phyloP scores from a whole-genome alignment of 30 jellyfish, hydroid and myxozoan species.

The Aurelia coerulea region DNA sequence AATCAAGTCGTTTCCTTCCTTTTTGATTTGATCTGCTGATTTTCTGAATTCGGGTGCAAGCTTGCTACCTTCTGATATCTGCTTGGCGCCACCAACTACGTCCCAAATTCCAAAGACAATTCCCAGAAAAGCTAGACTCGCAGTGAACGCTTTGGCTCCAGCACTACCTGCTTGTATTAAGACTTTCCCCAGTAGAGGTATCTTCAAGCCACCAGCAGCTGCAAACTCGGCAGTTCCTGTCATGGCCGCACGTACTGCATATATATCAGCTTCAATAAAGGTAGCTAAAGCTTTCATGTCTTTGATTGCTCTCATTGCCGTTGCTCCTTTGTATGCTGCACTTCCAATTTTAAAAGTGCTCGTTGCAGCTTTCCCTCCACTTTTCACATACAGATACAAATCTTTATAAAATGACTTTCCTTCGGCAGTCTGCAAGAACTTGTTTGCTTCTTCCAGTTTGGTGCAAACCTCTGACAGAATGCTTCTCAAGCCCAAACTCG shows the following conservation, averaged over 20 bases:
- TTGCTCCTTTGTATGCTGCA: constrained; percentile 18
- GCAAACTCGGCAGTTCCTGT: constrained; percentile 38
- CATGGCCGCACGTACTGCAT: constrained; percentile 28
- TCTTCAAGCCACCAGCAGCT: constrained; percentile 49
- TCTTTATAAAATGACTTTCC: background rate
- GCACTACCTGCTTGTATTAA: constrained; percentile 18
- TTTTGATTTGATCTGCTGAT: background rate
- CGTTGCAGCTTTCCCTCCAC: background rate
- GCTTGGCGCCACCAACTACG: constrained; percentile 21
- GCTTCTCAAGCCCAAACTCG: constrained; percentile 4
- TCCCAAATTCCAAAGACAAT: constrained; percentile 37
- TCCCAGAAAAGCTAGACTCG: constrained; percentile 9
- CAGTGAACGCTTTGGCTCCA: constrained; percentile 42
- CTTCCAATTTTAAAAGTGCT: background rate
- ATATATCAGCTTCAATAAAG: constrained; percentile 20
- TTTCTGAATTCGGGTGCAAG: constrained; percentile 6
- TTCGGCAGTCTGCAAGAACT: background rate
- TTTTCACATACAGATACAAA: background rate
- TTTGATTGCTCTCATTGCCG: constrained; percentile 2
- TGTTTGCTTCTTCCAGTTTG: constrained; percentile 13
- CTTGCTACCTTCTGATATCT: constrained; percentile 15
- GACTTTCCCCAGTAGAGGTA: constrained; percentile 33
- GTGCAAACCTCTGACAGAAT: constrained; percentile 3
- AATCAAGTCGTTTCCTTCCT: constrained; percentile 12
- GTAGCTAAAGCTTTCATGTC: constrained; percentile 33